These are phyloP conservation scores for Tadarida brasiliensis DNA, from an alignment of 2,797 vertebrate genomes.

Conservation along the genomic window DNA sequence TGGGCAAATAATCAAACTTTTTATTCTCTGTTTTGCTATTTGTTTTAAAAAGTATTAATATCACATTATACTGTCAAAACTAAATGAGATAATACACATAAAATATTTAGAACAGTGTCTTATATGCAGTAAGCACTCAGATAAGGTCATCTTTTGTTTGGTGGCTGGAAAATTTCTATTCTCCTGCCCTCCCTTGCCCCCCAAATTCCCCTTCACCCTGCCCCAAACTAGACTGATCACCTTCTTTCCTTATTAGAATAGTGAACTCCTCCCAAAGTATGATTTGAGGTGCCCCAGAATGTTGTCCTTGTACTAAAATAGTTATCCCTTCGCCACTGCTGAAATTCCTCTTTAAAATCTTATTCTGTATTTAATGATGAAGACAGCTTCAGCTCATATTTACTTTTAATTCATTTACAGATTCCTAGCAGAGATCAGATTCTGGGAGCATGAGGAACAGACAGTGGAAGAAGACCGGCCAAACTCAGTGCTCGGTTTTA, in stretches of 20 bases:
- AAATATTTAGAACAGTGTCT: neutral
- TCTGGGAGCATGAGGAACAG: neutral
- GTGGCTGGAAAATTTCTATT: neutral
- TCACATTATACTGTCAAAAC: conserved; percentile 8
- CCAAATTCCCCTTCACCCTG: neutral
- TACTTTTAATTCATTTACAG: neutral
- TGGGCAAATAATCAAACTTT: neutral
- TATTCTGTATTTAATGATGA: neutral
- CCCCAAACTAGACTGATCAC: neutral
- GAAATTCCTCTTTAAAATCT: neutral
- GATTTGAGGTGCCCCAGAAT: neutral
- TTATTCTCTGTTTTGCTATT: neutral
- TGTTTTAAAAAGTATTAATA: neutral
- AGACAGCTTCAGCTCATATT: neutral
- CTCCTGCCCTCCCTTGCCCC: rapidly evolving
- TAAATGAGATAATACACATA: neutral
- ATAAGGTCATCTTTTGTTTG: neutral
- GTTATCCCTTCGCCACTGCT: neutral
- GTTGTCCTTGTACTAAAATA: neutral
- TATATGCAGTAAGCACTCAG: neutral
- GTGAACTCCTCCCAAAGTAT: neutral
- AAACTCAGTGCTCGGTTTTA: neutral
- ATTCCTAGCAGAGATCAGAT: neutral
- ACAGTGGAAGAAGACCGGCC: neutral
- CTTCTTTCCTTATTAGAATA: neutral